These are phyloP conservation scores for Centruroides vittatus DNA, from an alignment of 1,140 invertebrate species.

Conservation along the genomic window DNA sequence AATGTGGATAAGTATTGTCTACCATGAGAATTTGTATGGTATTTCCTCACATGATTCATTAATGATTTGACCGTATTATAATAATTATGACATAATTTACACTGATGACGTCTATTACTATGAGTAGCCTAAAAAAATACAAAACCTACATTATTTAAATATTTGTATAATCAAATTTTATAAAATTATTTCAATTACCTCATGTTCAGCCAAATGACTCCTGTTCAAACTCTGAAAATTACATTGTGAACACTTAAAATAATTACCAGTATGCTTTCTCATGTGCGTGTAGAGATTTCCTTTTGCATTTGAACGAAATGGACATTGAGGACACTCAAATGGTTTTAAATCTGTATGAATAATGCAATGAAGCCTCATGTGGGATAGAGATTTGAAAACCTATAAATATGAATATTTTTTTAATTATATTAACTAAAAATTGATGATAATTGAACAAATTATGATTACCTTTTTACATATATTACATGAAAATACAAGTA, in stretches of 20 bases:
- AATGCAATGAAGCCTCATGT: constrained; percentile 30
- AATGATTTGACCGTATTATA: constrained; percentile 32
- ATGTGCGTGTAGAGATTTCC: constrained; percentile 34
- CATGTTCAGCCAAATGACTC: constrained; percentile 30
- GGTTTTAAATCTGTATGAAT: constrained; percentile 30
- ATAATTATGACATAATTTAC: constrained; percentile 28
- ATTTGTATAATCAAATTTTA: not conserved
- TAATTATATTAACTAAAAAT: not conserved
- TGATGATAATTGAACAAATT: not conserved
- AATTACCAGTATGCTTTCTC: constrained; percentile 32
- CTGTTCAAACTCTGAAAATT: constrained; percentile 29
- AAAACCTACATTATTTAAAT: not conserved
- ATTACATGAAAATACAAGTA: constrained; percentile 28
- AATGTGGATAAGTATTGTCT: constrained; percentile 25
- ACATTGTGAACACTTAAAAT: constrained; percentile 27
- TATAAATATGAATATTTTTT: not conserved
- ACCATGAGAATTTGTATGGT: constrained; percentile 25
- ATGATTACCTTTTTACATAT: constrained; percentile 25
- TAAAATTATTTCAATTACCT: constrained; percentile 6
- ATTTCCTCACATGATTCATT: constrained; percentile 29
- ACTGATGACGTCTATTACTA: constrained; percentile 22
- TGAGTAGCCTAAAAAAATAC: constrained; percentile 22
- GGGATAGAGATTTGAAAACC: constrained; percentile 29
- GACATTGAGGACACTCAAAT: constrained; percentile 30
- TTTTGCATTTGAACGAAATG: constrained; percentile 28